phyloP scores from a whole-genome alignment of 1,140 invertebrate genomes.

The Capitella teleta region DNA sequence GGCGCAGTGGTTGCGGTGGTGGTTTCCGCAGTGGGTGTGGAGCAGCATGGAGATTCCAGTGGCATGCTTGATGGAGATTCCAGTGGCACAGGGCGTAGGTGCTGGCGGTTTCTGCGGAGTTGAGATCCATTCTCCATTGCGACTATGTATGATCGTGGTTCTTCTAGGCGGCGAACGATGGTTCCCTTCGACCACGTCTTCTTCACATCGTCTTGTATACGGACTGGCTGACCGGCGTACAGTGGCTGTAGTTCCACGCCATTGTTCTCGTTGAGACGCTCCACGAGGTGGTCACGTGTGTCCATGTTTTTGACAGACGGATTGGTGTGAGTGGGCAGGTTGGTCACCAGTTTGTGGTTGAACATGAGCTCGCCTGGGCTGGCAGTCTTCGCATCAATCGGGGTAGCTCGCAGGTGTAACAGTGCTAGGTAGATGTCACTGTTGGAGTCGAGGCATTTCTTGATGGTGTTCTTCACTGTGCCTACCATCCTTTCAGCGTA shows the following conservation, averaged over 20 bases:
- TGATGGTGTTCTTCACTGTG: slow-evolving; percentile 5
- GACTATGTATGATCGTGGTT: too few relatives aligned
- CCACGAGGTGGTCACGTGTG: neutral
- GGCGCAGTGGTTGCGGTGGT: too few relatives aligned
- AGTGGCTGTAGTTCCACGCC: neutral
- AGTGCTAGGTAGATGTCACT: neutral
- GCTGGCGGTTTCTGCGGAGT: too few relatives aligned
- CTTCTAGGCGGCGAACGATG: too few relatives aligned
- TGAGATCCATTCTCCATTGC: too few relatives aligned
- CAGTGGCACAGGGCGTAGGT: too few relatives aligned
- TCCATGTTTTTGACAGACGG: neutral
- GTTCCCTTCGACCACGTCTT: neutral
- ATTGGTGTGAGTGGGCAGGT: too few relatives aligned
- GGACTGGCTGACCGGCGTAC: neutral
- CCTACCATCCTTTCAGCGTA: neutral
- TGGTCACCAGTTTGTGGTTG: too few relatives aligned
- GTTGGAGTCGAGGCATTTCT: neutral
- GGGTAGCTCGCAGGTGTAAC: neutral
- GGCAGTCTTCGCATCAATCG: neutral
- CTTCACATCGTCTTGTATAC: neutral
- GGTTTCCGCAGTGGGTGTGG: too few relatives aligned
- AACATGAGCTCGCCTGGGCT: neutral
- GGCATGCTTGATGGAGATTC: too few relatives aligned
- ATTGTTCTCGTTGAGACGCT: neutral
- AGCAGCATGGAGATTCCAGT: too few relatives aligned